phyloP scores from a whole-genome alignment of 2,113 vertebrate species.

The Gopherus evgoodei region DNA sequence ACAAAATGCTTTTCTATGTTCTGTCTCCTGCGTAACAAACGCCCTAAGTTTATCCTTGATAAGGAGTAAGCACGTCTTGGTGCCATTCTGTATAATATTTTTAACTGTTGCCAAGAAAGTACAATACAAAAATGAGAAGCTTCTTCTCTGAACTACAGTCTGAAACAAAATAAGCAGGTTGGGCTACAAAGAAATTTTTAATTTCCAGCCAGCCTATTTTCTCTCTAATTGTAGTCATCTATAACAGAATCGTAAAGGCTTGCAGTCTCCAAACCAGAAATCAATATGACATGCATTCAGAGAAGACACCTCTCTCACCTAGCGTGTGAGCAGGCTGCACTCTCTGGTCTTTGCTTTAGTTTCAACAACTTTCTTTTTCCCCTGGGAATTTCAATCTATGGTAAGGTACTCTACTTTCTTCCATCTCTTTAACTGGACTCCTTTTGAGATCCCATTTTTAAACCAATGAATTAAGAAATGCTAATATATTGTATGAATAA shows the following conservation, averaged over 20 bases:
- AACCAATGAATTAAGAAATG: background rate
- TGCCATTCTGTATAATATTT: background rate
- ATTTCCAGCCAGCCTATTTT: background rate
- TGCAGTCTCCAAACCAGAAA: background rate
- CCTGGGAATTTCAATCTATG: background rate
- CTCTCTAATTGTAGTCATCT: conserved; percentile 22
- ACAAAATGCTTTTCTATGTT: background rate
- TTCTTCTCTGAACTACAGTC: background rate
- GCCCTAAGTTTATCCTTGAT: background rate
- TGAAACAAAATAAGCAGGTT: conserved; percentile 13
- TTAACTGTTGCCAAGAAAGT: background rate
- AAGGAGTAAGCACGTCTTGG: background rate
- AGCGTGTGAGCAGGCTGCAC: background rate
- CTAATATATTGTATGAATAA: background rate
- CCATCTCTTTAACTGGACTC: background rate
- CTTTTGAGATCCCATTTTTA: background rate
- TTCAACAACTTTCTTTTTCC: background rate
- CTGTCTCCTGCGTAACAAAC: background rate
- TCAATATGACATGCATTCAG: conserved; percentile 5
- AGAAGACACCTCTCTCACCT: background rate
- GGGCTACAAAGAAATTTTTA: background rate
- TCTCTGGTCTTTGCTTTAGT: background rate
- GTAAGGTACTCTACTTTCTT: background rate
- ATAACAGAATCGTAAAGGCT: background rate
- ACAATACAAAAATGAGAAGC: background rate